Base-by-base conservation (phyloP, 2,797 vertebrate genomes). In the Zenarchopterus dispar region DNA sequence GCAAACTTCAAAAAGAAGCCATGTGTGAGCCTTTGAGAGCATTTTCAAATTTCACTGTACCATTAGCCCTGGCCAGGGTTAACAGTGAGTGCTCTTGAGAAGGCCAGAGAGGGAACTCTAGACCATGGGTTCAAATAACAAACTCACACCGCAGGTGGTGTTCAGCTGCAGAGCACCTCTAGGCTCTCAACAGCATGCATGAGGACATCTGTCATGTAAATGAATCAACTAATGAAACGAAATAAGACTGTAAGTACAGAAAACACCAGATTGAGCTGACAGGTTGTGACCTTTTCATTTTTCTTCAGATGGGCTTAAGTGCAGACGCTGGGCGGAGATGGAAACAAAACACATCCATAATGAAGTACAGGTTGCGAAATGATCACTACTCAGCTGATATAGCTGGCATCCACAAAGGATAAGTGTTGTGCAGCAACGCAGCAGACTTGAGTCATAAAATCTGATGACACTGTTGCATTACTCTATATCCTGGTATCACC, bases 81-180 rank as follows among this genome's bases (percentile, higher is more conserved):
- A 86, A 75, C 78, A 75, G 48, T 52, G 72, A 87, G 81, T 55
- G 73, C 64, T 83, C 73, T 73, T 67, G 77, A 89, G 83, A 78
- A 86, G 85, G 85, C 79, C 84, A 86, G 75, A 68, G 58, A 76
- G 62, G 84, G 64, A 90, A 90, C 78, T 84, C 78, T 82, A 90
- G 87, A 88, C 78, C 71, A 16, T 0, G 70, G 88, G 86, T 87
- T 92, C 88, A 88, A 86, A 90, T 90, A 89, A 91, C 88, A 91
- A 88, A 89, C 81, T 80, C 80, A 77, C 87, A 89, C 80, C 24
- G 62, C 86, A 87, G 86, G 89, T 89, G 88, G 84, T 65, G 76
- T 82, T 89, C 78, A 84, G 83, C 86, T 86, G 81, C 78, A 84
- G 73, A 52, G 71, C 77, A 78, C 81, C 84, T 80, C 71, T 23